Evolutionary conservation across 1,140 invertebrate species (phyloP).

Genomic region (Riptortus pedestris): DNA sequence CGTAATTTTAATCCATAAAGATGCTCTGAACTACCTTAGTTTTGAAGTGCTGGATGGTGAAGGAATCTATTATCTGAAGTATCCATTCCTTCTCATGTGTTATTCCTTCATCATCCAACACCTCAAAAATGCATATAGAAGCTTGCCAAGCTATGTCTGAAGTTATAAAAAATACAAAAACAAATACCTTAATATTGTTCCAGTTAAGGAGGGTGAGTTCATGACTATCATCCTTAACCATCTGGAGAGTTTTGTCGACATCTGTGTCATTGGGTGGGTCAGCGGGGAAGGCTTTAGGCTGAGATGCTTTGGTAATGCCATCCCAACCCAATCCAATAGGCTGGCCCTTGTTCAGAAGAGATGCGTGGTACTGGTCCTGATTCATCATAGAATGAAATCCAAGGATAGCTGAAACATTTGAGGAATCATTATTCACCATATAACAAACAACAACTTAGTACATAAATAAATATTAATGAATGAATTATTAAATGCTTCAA

Average conservation of each 20-base stretch:
- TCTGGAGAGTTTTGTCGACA: slow-evolving; percentile 78
- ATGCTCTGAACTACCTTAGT: too few species aligned
- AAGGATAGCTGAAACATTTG: slow-evolving; percentile 73
- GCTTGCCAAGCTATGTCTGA: too few species aligned
- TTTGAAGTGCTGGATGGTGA: too few species aligned
- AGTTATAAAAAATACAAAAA: too few species aligned
- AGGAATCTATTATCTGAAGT: too few species aligned
- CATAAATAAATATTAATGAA: not conserved
- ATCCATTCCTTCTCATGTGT: too few species aligned
- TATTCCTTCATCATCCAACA: too few species aligned
- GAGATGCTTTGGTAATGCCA: slow-evolving; percentile 86
- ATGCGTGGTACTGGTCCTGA: slow-evolving; percentile 98
- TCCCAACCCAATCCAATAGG: slow-evolving; percentile 78
- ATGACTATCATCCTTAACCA: slow-evolving; percentile 78
- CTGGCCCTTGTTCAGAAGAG: slow-evolving; percentile 80
- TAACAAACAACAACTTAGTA: not conserved
- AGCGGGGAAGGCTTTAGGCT: slow-evolving; percentile 78
- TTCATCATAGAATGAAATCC: slow-evolving; percentile 99
- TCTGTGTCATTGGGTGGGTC: slow-evolving; percentile 92
- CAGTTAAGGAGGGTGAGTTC: slow-evolving; percentile 82
- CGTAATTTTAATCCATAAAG: too few species aligned
- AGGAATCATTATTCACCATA: too few species aligned
- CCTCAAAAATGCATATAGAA: too few species aligned
- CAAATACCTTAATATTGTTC: slow-evolving; percentile 87
- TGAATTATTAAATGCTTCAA: not conserved